Base-by-base conservation (phyloP, 2,113 vertebrate species). In the Lampris megalopsis region DNA sequence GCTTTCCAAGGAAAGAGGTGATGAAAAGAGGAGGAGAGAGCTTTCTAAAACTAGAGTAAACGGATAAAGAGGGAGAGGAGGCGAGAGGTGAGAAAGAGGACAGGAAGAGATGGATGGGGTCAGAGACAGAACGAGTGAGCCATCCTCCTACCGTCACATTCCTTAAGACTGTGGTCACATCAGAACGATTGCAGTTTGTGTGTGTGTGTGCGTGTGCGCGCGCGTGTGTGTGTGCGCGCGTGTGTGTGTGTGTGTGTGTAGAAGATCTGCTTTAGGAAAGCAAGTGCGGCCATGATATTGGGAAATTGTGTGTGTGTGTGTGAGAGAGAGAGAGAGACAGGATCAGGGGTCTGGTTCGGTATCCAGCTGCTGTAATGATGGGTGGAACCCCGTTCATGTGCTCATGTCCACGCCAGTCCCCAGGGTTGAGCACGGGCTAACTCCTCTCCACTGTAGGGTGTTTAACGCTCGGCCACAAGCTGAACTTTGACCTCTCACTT, bases 31-130 rank as follows among this genome's bases (percentile, higher is more conserved):
- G 48, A 37, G 38, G 24, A 47, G 13, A 36, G 13, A 66, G 50
- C 6, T 35, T 42, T 24, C 24, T 9, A 40, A 9, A 42, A 10
- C 38, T 1, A 7, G 49, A 63, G 43, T 24, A 74, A 45, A 54
- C 40, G 0, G 56, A 52, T 59, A 9, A 57, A 42, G 42, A 60
- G 66, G 24, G 24, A 6, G 43, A 59, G 45, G 9, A 3, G 56
- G 64, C 9, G 8, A 1, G 73, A 71, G 80, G 76, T 84, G 82
- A 90, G 66, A 9, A 3, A 4, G 71, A 65, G 86, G 85, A 84
- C 89, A 77, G 76, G 74, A 83, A 69, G 83, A 85, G 73, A 78
- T 59, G 9, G 82, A 71, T n/a, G 69, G 79, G 77, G 75, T 82
- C 77, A 42, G 50, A 69, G 70, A 47, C 62, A 61, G 63, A 45